Base-by-base conservation (phyloP, 2,797 vertebrate genomes). In the Tapirus indicus region DNA sequence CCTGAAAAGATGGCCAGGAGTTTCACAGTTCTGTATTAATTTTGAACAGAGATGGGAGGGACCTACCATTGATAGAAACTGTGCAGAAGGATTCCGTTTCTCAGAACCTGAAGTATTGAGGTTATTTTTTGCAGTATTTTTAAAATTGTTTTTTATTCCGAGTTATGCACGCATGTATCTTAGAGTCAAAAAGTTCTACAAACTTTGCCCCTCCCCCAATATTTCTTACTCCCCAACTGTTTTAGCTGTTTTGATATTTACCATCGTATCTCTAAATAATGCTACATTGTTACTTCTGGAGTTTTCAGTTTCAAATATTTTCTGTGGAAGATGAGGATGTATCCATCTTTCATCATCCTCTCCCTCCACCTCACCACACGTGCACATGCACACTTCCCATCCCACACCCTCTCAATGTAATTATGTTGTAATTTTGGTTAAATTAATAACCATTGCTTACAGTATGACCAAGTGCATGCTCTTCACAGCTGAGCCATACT, bases 401-500 rank as follows among this genome's bases (percentile, higher is more conserved):
- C 41, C 71, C 52, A 71, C 9, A 20, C 16, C 12, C 6, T 88
- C 58, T 32, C 1, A 1, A 1, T 56, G 1, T 25, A 44, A 17
- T 16, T 18, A 10, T 18, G 32, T 60, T 27, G 7, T 52, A 7
- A 64, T 54, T 77, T 88, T 12, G 58, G 13, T 68, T 66, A 21
- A 52, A 75, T 49, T 5, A 35, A 41, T 25, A 49, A 21, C 66
- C 5, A 4, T 0, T 25, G 72, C 38, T 80, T 75, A 44, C 9
- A 3, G 27, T 13, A 3, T 3, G 29, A 54, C 88, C 9, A 0
- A 10, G 9, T 18, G 0, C 7, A 0, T 1, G 4, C 4, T 17
- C 7, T 44, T 79, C 66, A 41, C 8, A 75, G 72, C 32, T 12
- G 29, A 66, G 62, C 54, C 54, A 8, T 18, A 10, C 52, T 7